These are phyloP conservation scores for Mormoops blainvillei DNA, from an alignment of 2,113 vertebrate genomes.

Conservation along the genomic window DNA sequence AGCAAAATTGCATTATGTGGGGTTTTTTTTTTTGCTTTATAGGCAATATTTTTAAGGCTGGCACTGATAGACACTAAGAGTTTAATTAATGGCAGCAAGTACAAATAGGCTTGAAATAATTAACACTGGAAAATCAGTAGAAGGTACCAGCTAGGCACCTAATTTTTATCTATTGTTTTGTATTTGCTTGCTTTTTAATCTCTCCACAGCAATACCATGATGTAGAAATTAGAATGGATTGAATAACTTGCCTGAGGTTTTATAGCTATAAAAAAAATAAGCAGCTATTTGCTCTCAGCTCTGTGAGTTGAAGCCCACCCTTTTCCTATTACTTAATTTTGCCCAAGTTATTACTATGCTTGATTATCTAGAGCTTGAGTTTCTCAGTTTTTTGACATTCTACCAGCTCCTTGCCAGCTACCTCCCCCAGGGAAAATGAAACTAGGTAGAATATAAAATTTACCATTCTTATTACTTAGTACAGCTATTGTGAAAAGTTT, in stretches of 20 bases:
- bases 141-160: background rate
- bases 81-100: background rate
- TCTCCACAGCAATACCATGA: background rate
- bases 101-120: background rate
- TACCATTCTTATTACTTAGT: background rate
- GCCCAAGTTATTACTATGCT: background rate
- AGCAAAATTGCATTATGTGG: background rate
- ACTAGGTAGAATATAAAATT: background rate
- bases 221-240: background rate
- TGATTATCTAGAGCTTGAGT: background rate
- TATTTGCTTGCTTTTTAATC: background rate
- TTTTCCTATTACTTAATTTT: background rate
- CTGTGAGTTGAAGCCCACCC: background rate
- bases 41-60: background rate
- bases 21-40: background rate
- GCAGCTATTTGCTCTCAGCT: background rate
- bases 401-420: background rate
- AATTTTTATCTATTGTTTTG: background rate
- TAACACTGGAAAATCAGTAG: background rate
- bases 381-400: background rate
- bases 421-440: background rate
- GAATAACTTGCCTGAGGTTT: background rate
- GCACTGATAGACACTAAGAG: background rate
- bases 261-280: background rate
- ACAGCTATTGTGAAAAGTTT: background rate